phyloP scores from a whole-genome alignment of 2,113 vertebrate species.

The Chitala chitala region DNA sequence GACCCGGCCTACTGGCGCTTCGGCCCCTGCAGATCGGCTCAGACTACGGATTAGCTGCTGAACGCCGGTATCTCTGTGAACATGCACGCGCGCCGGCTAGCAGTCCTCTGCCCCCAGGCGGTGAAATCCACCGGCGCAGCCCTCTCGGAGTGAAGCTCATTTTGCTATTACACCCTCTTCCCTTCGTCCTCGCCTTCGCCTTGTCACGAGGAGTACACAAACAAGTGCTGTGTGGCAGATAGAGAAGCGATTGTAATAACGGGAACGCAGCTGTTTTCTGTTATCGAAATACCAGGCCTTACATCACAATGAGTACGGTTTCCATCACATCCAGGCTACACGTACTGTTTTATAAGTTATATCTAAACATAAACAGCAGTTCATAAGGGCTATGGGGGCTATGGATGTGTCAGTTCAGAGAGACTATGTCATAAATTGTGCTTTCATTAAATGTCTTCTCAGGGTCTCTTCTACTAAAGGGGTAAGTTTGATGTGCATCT shows the following conservation, averaged over 20 bases:
- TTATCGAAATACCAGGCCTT: constrained; percentile 11
- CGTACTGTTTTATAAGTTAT: constrained; percentile 18
- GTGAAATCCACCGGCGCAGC: constrained; percentile 24
- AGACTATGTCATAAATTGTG: no score
- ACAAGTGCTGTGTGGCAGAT: constrained; percentile 48
- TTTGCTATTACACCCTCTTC: constrained; percentile 46
- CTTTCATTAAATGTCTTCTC: no score
- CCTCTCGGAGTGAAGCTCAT: constrained; percentile 40
- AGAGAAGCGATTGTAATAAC: constrained; percentile 50
- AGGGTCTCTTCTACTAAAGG: no score
- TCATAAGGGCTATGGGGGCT: background rate
- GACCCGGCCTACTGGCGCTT: constrained; percentile 13
- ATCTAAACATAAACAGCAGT: constrained; percentile 32
- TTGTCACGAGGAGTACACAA: constrained; percentile 52
- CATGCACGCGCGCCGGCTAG: constrained; percentile 30
- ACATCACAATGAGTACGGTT: constrained; percentile 8
- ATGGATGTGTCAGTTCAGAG: no score
- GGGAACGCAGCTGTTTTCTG: constrained; percentile 31
- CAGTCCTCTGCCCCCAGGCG: constrained; percentile 45
- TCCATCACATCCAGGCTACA: constrained; percentile 34
- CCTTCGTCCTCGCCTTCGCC: constrained; percentile 23
- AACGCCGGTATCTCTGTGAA: constrained; percentile 55
- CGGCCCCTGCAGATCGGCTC: constrained; percentile 33
- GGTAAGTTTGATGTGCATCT: no score
- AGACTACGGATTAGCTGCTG: constrained; percentile 54